Percentiles rank a stretch among this genome's conserved stretches.
phyloP scores from a whole-genome alignment of 2,888 invertebrate genomes.

The Caenorhabditis becei region DNA sequence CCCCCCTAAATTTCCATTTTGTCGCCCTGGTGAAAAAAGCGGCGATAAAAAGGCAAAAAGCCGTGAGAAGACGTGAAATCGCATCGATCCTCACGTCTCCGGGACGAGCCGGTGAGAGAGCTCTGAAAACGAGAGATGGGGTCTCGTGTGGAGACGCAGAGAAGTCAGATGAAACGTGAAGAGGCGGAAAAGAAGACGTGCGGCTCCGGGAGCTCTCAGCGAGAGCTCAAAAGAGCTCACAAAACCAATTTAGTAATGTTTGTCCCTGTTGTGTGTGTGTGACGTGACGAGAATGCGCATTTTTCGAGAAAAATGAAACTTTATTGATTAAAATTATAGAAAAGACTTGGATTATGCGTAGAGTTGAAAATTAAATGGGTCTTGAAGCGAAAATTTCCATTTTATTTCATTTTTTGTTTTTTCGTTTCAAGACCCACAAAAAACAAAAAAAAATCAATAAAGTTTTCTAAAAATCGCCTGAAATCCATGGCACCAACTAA shows the following conservation, averaged over 20 bases:
- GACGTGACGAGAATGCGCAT: too few relatives aligned
- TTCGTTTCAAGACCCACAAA: not conserved
- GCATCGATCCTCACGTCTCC: conserved; percentile 34
- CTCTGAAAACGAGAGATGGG: conserved; percentile 28
- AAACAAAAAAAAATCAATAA: not conserved
- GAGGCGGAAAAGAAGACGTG: conserved; percentile 51
- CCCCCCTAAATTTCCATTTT: not conserved
- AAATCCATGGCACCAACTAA: not conserved
- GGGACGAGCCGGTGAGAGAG: conserved; percentile 15
- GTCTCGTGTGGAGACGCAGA: conserved; percentile 10
- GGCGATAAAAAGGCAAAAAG: not conserved
- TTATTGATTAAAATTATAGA: too few relatives aligned
- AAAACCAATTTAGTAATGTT: conserved; percentile 50
- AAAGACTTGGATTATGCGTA: too few relatives aligned
- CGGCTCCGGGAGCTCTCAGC: not conserved
- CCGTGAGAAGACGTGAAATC: conserved; percentile 19
- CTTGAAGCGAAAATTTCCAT: too few relatives aligned
- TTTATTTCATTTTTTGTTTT: too few relatives aligned
- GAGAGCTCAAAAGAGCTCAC: conserved; percentile 25
- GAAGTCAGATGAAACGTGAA: conserved; percentile 49
- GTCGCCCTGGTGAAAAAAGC: not conserved
- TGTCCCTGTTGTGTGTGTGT: conserved; percentile 20
- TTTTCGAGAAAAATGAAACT: not conserved
- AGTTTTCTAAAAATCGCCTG: not conserved
- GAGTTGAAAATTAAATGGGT: too few relatives aligned